Percentiles rank a stretch among this genome's conserved stretches.
Conservation (phyloP, 2,797 vertebrate species). For the Chaetophractus vellerosus region DNA sequence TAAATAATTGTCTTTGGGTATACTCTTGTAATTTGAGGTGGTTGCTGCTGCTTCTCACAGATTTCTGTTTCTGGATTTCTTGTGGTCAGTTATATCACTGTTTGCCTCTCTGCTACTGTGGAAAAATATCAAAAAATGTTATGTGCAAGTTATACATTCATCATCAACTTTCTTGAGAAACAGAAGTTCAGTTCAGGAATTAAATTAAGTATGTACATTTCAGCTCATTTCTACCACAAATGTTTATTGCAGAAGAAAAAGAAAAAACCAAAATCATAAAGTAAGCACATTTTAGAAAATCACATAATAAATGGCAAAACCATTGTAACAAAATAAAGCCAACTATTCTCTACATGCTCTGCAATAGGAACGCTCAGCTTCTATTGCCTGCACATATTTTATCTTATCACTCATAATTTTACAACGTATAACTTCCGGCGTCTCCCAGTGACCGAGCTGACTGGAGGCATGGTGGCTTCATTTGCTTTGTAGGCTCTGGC, state of each 20-base stretch:
- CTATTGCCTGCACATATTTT: not conserved
- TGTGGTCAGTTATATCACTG: not conserved
- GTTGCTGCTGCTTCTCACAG: not conserved
- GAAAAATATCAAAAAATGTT: not conserved
- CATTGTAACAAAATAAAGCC: not conserved
- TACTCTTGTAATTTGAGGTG: not conserved
- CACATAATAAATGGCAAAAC: not conserved
- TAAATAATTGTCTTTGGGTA: slow-evolving; percentile 17
- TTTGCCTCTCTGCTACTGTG: too few species aligned
- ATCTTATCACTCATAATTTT: not conserved
- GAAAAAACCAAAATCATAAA: not conserved
- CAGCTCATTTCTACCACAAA: not conserved
- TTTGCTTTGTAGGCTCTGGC: not conserved
- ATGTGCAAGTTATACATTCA: not conserved
- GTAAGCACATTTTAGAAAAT: not conserved
- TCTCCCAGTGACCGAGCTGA: not conserved
- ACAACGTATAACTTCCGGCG: not conserved
- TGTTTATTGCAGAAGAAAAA: slow-evolving; percentile 48
- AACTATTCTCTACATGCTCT: not conserved
- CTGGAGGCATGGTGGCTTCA: not conserved
- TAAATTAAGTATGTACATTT: not conserved
- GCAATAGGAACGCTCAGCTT: not conserved
- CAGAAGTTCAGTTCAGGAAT: slow-evolving; percentile 30
- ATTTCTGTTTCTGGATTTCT: not conserved
- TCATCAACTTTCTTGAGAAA: slow-evolving; percentile 11